Percentiles rank a stretch among this genome's conserved stretches.
phyloP scores from a whole-genome alignment of 2,888 invertebrate genomes.

The Timandra comae region DNA sequence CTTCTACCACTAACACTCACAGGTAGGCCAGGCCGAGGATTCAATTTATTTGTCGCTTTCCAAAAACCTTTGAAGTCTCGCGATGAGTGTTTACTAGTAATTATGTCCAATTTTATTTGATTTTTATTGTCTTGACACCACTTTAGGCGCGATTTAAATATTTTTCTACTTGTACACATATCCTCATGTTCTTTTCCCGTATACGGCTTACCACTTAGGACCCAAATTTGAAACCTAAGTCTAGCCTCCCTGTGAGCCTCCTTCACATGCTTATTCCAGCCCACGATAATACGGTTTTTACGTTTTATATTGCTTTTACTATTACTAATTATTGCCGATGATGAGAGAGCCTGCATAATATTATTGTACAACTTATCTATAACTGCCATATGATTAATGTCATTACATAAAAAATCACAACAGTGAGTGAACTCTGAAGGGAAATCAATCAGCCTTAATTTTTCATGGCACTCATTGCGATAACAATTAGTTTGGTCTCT shows the following conservation, averaged over 20 bases:
- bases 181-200: constrained; percentile 7
- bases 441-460: too few relatives aligned
- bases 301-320: background rate
- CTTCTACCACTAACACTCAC: constrained; percentile 9
- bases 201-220: constrained; percentile 4
- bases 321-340: background rate
- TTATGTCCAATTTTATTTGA: constrained; percentile 11
- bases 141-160: constrained; percentile 11
- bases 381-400: too few relatives aligned
- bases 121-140: constrained; percentile 8
- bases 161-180: constrained; percentile 5
- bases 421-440: too few relatives aligned
- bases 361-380: background rate
- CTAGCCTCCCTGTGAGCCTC: constrained; percentile 9
- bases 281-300: constrained; percentile 1
- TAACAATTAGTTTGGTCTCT: too few relatives aligned
- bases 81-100: background rate
- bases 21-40: constrained; percentile 7
- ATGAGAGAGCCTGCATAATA: background rate
- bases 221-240: constrained; percentile 5
- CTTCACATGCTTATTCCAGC: constrained; percentile 16
- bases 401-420: too few relatives aligned
- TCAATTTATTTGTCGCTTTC: background rate
- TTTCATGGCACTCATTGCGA: too few relatives aligned
- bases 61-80: constrained; percentile 1